A percentile compares a stretch with the other conserved stretches of the same genome.
Evolutionary conservation across 23 tunicate species (phyloP).

Genomic region (Phallusia fumigata): DNA sequence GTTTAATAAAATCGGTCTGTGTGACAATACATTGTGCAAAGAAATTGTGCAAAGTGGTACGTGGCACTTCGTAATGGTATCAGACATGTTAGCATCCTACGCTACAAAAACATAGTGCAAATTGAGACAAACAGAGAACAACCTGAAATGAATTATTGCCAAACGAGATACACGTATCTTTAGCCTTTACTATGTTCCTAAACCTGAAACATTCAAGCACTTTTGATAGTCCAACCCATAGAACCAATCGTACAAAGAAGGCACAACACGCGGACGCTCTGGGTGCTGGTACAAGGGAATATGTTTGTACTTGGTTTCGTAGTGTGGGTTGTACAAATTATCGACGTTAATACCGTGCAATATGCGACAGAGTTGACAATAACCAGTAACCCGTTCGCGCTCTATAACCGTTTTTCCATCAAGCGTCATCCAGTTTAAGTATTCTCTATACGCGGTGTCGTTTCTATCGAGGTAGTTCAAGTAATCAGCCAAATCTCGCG

Average conservation of each 20-base stretch:
- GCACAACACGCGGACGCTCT: not conserved
- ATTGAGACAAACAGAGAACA: too few relatives aligned
- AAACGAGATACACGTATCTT: too few relatives aligned
- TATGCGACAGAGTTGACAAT: constrained; percentile 30
- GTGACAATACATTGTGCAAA: too few relatives aligned
- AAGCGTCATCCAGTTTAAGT: constrained; percentile 33
- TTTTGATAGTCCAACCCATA: constrained; percentile 8
- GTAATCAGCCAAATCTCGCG: constrained; percentile 25
- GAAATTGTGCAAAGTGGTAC: too few relatives aligned
- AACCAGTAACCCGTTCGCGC: not conserved
- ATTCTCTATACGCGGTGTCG: constrained; percentile 46
- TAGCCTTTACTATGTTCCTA: too few relatives aligned
- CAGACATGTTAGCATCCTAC: too few relatives aligned
- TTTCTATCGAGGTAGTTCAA: constrained; percentile 41
- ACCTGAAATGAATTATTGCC: too few relatives aligned
- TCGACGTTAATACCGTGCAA: constrained; percentile 50
- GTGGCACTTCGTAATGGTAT: too few relatives aligned
- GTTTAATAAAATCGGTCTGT: too few relatives aligned
- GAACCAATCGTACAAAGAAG: constrained; percentile 14
- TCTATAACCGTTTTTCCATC: not conserved
- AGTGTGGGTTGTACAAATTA: constrained; percentile 18
- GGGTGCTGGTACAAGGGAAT: not conserved
- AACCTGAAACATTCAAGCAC: constrained; percentile 3
- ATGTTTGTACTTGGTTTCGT: not conserved
- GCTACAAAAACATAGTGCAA: too few relatives aligned